Base-by-base conservation (phyloP, 2,797 vertebrate species). In the Choloepus didactylus region DNA sequence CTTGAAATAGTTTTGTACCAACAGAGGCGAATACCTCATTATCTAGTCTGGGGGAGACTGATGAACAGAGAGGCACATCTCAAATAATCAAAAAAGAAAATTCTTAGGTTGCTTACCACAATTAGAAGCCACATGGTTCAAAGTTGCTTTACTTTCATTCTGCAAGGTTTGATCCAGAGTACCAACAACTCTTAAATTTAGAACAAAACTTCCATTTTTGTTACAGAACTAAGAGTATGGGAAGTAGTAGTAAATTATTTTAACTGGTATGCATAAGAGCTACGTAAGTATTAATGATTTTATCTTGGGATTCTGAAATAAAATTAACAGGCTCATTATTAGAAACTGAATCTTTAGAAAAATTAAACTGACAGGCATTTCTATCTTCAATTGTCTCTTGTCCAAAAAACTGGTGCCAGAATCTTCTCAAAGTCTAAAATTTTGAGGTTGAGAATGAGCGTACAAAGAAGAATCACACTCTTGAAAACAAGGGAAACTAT, bases 261-360 rank as follows among this genome's bases (percentile, higher is more conserved):
- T 86, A 85, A 54, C 59, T 97, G 86, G 38, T 80, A 66, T 75
- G 5, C 38, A 25, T 82, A 89, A 89, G 49, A 76, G 29, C 76
- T 80, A 3, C 87, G 60, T 67, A 72, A 87, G 79, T 91, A 59
- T 76, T 91, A 83, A 60, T 18, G 91, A 62, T 95, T 88, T 93
- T 85, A 95, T 31, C 23, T 70, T 91, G 62, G 60, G 12, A n/a
- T 95, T 44, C 46, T 96, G 86, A 95, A 38, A 67, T 94, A 73
- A 97, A 94, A 92, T 77, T 59, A 91, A 80, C 51, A 91, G 69
- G 35, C 46, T 97, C 41, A 75, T 75, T 93, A 31, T 95, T 88
- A 85, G 35, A 31, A 89, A 23, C 67, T 35, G 16, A 70, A 76
- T 92, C 38, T 95, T 64, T 93, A 41, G 82, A 72, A 80, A 54